These are phyloP conservation scores for Parasteatoda tepidariorum DNA, from an alignment of 1,140 invertebrate genomes.

Conservation along the genomic window DNA sequence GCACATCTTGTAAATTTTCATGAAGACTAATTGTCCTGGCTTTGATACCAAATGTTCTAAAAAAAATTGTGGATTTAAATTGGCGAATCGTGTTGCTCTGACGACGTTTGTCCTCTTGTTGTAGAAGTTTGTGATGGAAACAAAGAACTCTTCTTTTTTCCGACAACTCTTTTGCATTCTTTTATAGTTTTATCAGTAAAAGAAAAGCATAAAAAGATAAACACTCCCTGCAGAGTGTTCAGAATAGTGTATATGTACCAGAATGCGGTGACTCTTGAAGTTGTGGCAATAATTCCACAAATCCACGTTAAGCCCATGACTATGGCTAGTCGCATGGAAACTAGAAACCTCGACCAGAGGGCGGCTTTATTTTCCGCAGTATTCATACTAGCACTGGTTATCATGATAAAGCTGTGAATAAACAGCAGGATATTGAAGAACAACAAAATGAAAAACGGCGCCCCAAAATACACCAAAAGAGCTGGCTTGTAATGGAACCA, in stretches of 20 bases:
- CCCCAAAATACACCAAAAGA: slow-evolving; percentile 72
- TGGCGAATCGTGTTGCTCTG: neutral
- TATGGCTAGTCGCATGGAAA: slow-evolving; percentile 73
- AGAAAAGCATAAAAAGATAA: slow-evolving; percentile 74
- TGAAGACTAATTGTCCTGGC: too few species aligned
- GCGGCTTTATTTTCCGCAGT: slow-evolving; percentile 59
- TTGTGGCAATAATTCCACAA: slow-evolving; percentile 69
- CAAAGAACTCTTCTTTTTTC: slow-evolving; percentile 1
- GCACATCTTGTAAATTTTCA: too few species aligned
- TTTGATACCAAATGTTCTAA: too few species aligned
- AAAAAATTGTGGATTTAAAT: too few species aligned
- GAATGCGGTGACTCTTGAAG: slow-evolving; percentile 59
- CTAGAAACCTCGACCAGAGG: slow-evolving; percentile 69
- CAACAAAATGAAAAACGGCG: slow-evolving; percentile 71
- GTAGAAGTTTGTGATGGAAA: neutral
- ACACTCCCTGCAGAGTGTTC: slow-evolving; percentile 74
- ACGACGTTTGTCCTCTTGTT: neutral
- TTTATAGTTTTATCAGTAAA: slow-evolving; percentile 62
- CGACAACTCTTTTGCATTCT: neutral
- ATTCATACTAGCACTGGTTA: slow-evolving; percentile 66
- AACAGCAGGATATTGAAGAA: slow-evolving; percentile 72
- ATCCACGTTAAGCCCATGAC: slow-evolving; percentile 72
- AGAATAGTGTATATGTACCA: slow-evolving; percentile 72
- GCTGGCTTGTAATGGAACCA: slow-evolving; percentile 73
- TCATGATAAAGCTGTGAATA: slow-evolving; percentile 70